Percentiles rank a stretch among this genome's conserved stretches.
Evolutionary conservation across 2,888 invertebrate species (phyloP).

Genomic region (Pecten maximus): DNA sequence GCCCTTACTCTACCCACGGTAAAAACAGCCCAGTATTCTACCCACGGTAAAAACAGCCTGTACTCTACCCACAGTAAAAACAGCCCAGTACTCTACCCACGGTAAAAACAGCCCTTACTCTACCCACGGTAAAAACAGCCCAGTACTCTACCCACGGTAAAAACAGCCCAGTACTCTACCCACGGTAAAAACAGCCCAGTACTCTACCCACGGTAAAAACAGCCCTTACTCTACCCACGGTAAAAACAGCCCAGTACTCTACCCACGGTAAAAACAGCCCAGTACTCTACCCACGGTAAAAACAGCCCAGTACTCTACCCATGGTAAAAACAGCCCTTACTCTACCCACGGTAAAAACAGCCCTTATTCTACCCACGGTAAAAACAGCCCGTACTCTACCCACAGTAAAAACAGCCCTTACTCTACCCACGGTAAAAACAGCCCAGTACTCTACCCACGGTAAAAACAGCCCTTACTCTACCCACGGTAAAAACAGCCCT

Average conservation of each 20-base stretch:
- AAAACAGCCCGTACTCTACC: not conserved
- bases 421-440: not conserved
- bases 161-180: too few relatives aligned
- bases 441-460: too few relatives aligned
- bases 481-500: not conserved
- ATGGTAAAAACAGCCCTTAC: not conserved
- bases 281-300: too few relatives aligned
- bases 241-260: not conserved
- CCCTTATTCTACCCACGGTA: not conserved
- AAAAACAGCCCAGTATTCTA: too few relatives aligned
- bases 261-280: not conserved
- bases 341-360: not conserved
- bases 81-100: too few relatives aligned
- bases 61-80: too few relatives aligned
- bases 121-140: not conserved
- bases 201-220: too few relatives aligned
- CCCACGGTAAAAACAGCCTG: not conserved
- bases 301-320: too few relatives aligned
- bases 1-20: not conserved
- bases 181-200: not conserved
- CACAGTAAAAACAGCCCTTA: not conserved
- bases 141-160: too few relatives aligned
- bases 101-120: not conserved
- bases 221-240: not conserved
- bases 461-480: not conserved